These are phyloP conservation scores for Sarcophaga subvicina DNA, from an alignment of 2,888 invertebrate genomes.

Conservation along the genomic window DNA sequence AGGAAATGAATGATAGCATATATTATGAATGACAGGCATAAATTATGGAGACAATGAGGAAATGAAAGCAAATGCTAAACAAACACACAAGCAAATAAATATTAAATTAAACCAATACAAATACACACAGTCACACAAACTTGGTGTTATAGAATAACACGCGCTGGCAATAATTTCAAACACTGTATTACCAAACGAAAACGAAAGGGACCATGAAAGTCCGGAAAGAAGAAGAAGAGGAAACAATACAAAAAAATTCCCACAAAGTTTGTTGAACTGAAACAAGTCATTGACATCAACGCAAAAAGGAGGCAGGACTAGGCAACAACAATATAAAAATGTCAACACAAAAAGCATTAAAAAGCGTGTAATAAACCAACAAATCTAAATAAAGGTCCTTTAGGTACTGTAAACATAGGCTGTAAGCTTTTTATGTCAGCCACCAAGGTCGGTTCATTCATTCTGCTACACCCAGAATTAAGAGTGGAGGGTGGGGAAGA, in stretches of 20 bases:
- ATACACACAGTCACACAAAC: neutral
- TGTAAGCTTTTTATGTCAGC: no score
- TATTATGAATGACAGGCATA: neutral
- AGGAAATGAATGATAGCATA: neutral
- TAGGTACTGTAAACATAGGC: no score
- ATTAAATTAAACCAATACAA: constrained; percentile 10
- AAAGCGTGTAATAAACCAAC: no score
- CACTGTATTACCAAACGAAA: constrained; percentile 22
- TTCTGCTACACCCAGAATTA: no score
- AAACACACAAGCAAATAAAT: constrained; percentile 4
- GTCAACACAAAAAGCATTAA: no score
- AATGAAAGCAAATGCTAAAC: no score
- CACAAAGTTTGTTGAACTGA: constrained; percentile 62
- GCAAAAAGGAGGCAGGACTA: neutral
- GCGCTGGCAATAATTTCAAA: constrained; percentile 2
- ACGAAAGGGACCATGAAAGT: constrained; percentile 45
- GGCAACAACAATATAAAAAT: no score
- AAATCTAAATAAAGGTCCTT: no score
- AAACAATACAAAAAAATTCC: constrained; percentile 24
- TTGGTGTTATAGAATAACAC: neutral
- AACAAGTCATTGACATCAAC: neutral
- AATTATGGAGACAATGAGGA: constrained; percentile 26
- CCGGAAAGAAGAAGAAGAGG: neutral
- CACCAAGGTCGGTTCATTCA: no score
- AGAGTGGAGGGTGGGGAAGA: no score